These are phyloP conservation scores for Ferdinandea cuprea DNA, from an alignment of 2,888 invertebrate genomes.

Conservation along the genomic window DNA sequence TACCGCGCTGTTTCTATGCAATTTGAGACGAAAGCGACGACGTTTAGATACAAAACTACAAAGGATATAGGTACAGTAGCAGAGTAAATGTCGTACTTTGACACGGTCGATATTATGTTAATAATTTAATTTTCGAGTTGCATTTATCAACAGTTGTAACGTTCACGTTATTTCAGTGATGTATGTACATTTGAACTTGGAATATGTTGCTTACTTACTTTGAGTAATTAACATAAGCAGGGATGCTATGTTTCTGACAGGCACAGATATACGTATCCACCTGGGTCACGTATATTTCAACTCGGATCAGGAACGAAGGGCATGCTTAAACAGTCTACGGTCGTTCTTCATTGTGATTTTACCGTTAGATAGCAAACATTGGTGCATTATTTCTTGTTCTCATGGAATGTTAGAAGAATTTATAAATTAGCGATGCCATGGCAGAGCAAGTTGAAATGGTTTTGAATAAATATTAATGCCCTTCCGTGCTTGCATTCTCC, in stretches of 20 bases:
- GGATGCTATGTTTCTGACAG: not conserved
- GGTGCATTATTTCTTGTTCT: too few species aligned
- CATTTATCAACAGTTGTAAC: slow-evolving; percentile 32
- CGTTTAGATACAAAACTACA: too few species aligned
- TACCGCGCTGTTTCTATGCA: slow-evolving; percentile 14
- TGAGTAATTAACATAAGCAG: too few species aligned
- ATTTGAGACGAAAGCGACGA: slow-evolving; percentile 8
- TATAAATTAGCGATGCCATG: too few species aligned
- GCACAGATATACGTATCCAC: slow-evolving; percentile 13
- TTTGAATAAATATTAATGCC: too few species aligned
- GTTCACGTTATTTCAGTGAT: slow-evolving; percentile 20
- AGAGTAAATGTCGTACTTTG: not conserved
- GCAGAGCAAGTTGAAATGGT: too few species aligned
- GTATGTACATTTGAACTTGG: slow-evolving; percentile 24
- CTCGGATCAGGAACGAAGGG: not conserved
- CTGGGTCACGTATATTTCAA: not conserved
- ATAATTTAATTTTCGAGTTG: slow-evolving; percentile 40
- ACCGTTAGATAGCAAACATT: too few species aligned
- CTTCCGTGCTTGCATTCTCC: too few species aligned
- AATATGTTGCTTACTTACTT: not conserved
- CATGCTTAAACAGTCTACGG: not conserved
- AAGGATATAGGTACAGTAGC: not conserved
- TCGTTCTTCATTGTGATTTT: too few species aligned
- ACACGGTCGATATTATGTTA: slow-evolving; percentile 20
- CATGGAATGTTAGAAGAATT: too few species aligned